Percentiles rank a stretch among this genome's conserved stretches.
Evolutionary conservation across 1,140 invertebrate genomes (phyloP).

Genomic region (Theocolax elegans): DNA sequence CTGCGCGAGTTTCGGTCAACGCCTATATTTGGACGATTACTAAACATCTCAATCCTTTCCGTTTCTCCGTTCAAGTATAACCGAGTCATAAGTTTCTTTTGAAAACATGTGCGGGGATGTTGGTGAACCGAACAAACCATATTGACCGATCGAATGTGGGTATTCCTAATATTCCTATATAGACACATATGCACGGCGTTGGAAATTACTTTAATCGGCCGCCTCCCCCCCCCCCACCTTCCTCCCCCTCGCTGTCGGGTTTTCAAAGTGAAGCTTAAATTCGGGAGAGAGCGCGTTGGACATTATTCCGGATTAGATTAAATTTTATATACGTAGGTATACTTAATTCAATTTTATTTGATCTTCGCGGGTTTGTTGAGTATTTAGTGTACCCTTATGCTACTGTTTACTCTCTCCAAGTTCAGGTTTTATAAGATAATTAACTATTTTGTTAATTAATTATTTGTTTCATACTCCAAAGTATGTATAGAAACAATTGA

Average conservation of each 20-base stretch:
- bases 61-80: too few species aligned
- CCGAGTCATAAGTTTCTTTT: neutral
- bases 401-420: too few species aligned
- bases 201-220: conserved; percentile 4
- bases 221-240: neutral
- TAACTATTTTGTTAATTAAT: too few species aligned
- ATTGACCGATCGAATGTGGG: conserved; percentile 14
- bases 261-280: neutral
- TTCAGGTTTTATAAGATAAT: too few species aligned
- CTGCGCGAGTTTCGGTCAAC: neutral
- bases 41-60: neutral
- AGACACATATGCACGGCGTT: too few species aligned
- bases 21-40: conserved; percentile 13
- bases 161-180: neutral
- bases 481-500: too few species aligned
- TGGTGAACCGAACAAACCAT: neutral
- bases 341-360: too few species aligned
- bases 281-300: neutral
- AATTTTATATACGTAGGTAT: too few species aligned
- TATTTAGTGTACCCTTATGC: too few species aligned
- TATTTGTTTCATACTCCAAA: too few species aligned
- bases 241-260: neutral
- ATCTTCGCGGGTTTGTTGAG: too few species aligned
- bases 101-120: neutral
- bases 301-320: neutral